Conservation (phyloP, 2,888 invertebrate genomes). For the Hirtodrosophila cameraria region DNA sequence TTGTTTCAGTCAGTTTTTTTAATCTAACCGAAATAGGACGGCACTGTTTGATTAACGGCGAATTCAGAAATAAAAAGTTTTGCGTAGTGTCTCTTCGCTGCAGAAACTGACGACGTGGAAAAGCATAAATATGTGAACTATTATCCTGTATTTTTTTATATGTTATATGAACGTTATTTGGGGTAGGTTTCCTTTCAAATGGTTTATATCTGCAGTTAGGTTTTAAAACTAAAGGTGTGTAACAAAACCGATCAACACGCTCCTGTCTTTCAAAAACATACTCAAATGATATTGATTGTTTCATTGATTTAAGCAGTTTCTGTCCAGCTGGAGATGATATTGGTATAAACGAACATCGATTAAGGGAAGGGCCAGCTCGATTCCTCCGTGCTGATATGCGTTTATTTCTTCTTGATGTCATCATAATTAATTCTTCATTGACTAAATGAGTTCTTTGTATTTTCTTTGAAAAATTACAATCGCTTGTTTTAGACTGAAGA, state of each 20-base stretch:
- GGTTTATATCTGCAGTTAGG: slow-evolving; percentile 76
- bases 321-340: slow-evolving; percentile 86
- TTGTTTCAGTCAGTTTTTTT: slow-evolving; percentile 80
- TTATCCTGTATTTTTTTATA: slow-evolving; percentile 82
- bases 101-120: slow-evolving; percentile 82
- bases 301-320: slow-evolving; percentile 84
- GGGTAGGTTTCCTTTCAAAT: slow-evolving; percentile 75
- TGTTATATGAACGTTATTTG: slow-evolving; percentile 74
- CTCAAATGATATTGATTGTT: slow-evolving; percentile 83
- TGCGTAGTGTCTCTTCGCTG: slow-evolving; percentile 78
- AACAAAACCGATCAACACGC: slow-evolving; percentile 85
- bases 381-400: slow-evolving; percentile 83
- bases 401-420: slow-evolving; percentile 74
- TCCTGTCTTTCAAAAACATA: slow-evolving; percentile 85
- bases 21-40: slow-evolving; percentile 83
- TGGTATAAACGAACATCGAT: slow-evolving; percentile 85
- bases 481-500: slow-evolving; percentile 72
- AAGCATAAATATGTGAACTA: slow-evolving; percentile 80
- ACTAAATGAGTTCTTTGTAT: slow-evolving; percentile 55
- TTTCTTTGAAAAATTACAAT: slow-evolving; percentile 37
- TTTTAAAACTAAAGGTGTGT: slow-evolving; percentile 83
- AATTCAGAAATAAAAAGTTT: slow-evolving; percentile 82
- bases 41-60: slow-evolving; percentile 82
- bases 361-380: slow-evolving; percentile 84
- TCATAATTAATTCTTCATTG: slow-evolving; percentile 53